These are phyloP conservation scores for Tetranychus cinnabarinus DNA, from an alignment of 1,140 invertebrate species.

Conservation along the genomic window DNA sequence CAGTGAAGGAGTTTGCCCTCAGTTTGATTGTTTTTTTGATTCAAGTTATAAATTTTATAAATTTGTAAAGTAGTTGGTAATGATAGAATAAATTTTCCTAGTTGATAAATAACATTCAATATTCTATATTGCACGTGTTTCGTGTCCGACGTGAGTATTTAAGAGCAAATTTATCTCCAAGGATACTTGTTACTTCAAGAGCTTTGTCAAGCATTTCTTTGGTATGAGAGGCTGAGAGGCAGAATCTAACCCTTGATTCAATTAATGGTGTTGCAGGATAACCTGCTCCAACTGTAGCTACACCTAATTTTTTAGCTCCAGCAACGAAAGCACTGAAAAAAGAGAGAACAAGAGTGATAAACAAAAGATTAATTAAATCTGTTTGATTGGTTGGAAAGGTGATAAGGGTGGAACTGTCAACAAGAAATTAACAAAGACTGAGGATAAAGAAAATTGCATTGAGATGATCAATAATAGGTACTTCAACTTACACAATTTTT, in stretches of 20 bases:
- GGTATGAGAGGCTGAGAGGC: conserved; percentile 81
- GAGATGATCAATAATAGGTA: no score
- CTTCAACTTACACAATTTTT: conserved; percentile 38
- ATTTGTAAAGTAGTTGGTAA: no score
- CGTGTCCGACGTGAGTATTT: conserved; percentile 5
- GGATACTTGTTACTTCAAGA: conserved; percentile 13
- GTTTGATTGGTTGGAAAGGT: neutral
- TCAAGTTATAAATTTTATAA: no score
- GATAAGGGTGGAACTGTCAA: no score
- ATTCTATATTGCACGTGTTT: neutral
- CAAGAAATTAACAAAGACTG: no score
- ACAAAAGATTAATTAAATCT: neutral
- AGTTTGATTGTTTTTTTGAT: no score
- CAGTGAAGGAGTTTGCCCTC: no score
- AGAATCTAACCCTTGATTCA: conserved; percentile 78
- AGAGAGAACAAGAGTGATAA: neutral
- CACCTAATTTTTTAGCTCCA: conserved; percentile 46
- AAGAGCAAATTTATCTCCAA: conserved; percentile 7
- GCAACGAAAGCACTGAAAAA: conserved; percentile 41
- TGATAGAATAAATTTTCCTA: no score
- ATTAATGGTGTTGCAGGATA: conserved; percentile 94
- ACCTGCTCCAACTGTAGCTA: conserved; percentile 84
- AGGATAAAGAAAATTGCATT: no score
- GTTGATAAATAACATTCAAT: no score
- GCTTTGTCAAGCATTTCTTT: conserved; percentile 83